Percentiles rank a stretch among this genome's conserved stretches.
These are phyloP conservation scores for Dolichoris vasculosae DNA, from an alignment of 1,140 invertebrate species.

Conservation along the genomic window DNA sequence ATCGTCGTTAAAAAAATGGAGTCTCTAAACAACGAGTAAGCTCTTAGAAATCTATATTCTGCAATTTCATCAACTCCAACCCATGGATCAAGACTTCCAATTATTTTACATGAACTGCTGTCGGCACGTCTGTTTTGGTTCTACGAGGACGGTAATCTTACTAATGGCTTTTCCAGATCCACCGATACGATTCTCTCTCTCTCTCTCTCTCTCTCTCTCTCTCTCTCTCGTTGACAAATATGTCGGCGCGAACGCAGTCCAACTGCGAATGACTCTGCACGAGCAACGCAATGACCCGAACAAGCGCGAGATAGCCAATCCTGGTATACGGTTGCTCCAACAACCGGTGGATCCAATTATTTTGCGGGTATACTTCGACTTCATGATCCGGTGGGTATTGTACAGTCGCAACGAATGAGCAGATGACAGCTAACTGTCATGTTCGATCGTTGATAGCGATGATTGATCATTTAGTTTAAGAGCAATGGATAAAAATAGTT, in stretches of 20 bases:
- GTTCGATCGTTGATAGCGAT: slow-evolving; percentile 4
- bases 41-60: neutral
- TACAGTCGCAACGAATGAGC: neutral
- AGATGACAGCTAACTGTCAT: neutral
- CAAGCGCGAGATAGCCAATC: slow-evolving; percentile 13
- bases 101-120: slow-evolving; percentile 18
- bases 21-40: neutral
- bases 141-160: slow-evolving; percentile 29
- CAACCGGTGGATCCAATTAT: slow-evolving; percentile 23
- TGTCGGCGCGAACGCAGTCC: neutral
- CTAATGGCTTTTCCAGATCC: slow-evolving; percentile 44
- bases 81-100: neutral
- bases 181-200: no score
- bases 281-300: slow-evolving; percentile 5
- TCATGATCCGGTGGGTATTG: slow-evolving; percentile 10
- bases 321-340: neutral
- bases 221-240: slow-evolving; percentile 18
- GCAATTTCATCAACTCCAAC: slow-evolving; percentile 10
- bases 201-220: neutral
- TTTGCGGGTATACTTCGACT: slow-evolving; percentile 23
- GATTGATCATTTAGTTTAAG: slow-evolving; percentile 10
- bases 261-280: neutral
- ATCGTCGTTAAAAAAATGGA: neutral
- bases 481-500: neutral
- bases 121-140: neutral